These are phyloP conservation scores for Eucidaris tribuloides DNA, from an alignment of 35 echinoderm and acorn worm species.

Conservation along the genomic window DNA sequence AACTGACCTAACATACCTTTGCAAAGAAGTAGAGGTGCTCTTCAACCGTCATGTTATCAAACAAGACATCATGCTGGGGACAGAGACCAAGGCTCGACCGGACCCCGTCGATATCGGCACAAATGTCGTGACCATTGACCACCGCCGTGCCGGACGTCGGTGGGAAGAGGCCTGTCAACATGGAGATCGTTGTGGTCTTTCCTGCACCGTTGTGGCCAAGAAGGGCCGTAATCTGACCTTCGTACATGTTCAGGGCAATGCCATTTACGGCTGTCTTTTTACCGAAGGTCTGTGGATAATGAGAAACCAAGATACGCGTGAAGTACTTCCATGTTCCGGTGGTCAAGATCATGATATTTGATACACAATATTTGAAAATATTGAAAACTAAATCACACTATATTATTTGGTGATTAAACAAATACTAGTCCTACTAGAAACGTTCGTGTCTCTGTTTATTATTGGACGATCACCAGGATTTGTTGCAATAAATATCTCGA, in stretches of 20 bases:
- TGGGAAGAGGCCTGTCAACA: slow-evolving; percentile 94
- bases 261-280: slow-evolving; percentile 81
- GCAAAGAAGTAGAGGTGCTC: slow-evolving; percentile 99
- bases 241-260: slow-evolving; percentile 74
- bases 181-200: slow-evolving; percentile 88
- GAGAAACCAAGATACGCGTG: too few relatives aligned
- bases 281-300: neutral
- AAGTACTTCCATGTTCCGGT: too few relatives aligned
- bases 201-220: slow-evolving; percentile 97
- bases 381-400: too few relatives aligned
- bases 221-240: slow-evolving; percentile 97
- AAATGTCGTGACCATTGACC: slow-evolving; percentile 87
- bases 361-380: too few relatives aligned
- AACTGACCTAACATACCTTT: slow-evolving; percentile 59
- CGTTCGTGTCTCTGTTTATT: too few relatives aligned
- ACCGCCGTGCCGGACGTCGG: slow-evolving; percentile 74
- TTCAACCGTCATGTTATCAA: slow-evolving; percentile 87
- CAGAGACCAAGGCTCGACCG: slow-evolving; percentile 75
- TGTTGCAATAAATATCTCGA: too few relatives aligned
- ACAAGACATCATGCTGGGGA: slow-evolving; percentile 95
- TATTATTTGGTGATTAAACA: too few relatives aligned
- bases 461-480: too few relatives aligned
- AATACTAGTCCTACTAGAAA: too few relatives aligned
- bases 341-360: too few relatives aligned
- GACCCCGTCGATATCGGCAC: slow-evolving; percentile 75